phyloP scores from a whole-genome alignment of 2,888 invertebrate genomes.

The Leistus spinibarbis region DNA sequence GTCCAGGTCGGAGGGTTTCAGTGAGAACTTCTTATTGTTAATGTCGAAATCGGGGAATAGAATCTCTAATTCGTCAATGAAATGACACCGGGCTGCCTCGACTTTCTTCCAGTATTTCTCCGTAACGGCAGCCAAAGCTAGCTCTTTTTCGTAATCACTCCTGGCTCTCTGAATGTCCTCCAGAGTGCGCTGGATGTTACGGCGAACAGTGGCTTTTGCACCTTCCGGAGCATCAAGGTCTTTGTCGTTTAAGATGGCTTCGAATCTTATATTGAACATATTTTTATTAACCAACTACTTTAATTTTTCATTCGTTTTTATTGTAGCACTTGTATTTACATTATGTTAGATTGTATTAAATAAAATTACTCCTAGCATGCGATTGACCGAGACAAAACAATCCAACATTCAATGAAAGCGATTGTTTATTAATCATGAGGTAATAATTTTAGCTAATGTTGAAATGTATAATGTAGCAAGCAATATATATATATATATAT shows the following conservation, averaged over 20 bases:
- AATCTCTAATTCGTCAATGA: constrained; percentile 69
- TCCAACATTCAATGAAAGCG: no score
- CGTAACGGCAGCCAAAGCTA: constrained; percentile 66
- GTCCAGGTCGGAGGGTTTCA: constrained; percentile 73
- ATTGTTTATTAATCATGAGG: not conserved
- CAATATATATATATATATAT: no score
- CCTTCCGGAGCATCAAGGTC: constrained; percentile 54
- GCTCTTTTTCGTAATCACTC: constrained; percentile 63
- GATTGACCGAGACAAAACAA: no score
- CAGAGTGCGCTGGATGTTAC: constrained; percentile 62
- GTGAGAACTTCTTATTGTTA: constrained; percentile 66
- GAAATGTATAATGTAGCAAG: no score
- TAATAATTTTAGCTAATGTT: no score
- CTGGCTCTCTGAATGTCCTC: constrained; percentile 67
- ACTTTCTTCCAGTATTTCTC: constrained; percentile 86
- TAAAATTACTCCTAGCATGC: no score
- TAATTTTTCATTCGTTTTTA: no score
- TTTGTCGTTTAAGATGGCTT: constrained; percentile 46
- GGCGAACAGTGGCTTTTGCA: constrained; percentile 60
- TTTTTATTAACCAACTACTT: not conserved
- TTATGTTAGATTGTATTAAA: no score
- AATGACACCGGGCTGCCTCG: constrained; percentile 64
- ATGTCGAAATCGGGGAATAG: constrained; percentile 76
- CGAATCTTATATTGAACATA: constrained; percentile 5
- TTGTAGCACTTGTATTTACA: no score